Evolutionary conservation across 1,140 invertebrate genomes (phyloP).

Genomic region (Bacillus rossius): DNA sequence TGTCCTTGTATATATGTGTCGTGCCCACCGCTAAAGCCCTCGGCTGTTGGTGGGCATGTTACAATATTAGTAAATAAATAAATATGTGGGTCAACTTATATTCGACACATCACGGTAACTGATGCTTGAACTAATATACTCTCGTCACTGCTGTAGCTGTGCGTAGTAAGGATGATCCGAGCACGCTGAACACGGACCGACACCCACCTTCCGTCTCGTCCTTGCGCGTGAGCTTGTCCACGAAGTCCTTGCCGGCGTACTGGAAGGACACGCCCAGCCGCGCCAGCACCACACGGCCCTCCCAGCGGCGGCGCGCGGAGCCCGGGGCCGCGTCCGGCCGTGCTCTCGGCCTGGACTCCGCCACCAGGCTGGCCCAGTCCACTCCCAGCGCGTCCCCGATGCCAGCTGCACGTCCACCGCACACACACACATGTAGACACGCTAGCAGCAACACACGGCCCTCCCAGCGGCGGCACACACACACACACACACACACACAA

Average conservation of each 20-base stretch:
- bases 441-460: conserved; percentile 62
- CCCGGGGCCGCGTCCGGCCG: conserved; percentile 42
- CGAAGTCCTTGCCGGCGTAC: conserved; percentile 21
- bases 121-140: too few relatives aligned
- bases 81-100: too few relatives aligned
- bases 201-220: neutral
- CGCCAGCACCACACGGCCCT: conserved; percentile 61
- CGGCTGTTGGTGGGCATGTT: too few relatives aligned
- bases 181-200: too few relatives aligned
- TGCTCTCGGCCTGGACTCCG: conserved; percentile 55
- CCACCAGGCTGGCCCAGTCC: conserved; percentile 84
- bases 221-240: conserved; percentile 5
- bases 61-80: too few relatives aligned
- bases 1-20: too few relatives aligned
- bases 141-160: too few relatives aligned
- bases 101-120: too few relatives aligned
- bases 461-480: conserved; percentile 70
- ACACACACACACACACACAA: too few relatives aligned
- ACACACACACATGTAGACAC: conserved; percentile 62
- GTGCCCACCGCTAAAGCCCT: too few relatives aligned
- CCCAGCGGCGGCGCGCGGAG: conserved; percentile 67
- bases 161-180: too few relatives aligned
- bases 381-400: conserved; percentile 85
- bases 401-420: conserved; percentile 48
- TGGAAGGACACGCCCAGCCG: conserved; percentile 60